phyloP scores from a whole-genome alignment of 2,888 invertebrate genomes.

The Heteromurus nitidus region DNA sequence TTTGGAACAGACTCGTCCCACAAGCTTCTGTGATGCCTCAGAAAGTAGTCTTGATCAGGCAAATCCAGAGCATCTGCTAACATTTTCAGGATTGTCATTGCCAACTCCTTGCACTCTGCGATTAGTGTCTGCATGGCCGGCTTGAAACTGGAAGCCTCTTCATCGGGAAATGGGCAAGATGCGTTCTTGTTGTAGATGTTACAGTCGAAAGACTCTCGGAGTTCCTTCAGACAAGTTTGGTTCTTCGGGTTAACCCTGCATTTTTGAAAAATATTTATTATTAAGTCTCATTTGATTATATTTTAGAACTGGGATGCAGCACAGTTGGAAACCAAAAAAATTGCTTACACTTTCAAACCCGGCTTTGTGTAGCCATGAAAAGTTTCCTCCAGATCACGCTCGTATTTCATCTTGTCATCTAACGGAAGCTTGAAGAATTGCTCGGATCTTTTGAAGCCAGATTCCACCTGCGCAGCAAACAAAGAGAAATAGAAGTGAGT shows the following conservation, averaged over 20 bases:
- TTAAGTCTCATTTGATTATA: too few species aligned
- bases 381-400: slow-evolving; percentile 17
- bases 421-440: background rate
- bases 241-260: slow-evolving; percentile 7
- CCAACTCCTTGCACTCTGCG: slow-evolving; percentile 8
- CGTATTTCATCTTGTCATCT: slow-evolving; percentile 20
- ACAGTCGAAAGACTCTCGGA: slow-evolving; percentile 25
- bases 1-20: slow-evolving; percentile 30
- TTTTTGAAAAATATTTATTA: too few species aligned
- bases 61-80: slow-evolving; percentile 40
- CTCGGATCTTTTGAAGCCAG: background rate
- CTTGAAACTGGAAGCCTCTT: slow-evolving; percentile 9
- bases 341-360: slow-evolving; percentile 24
- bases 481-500: background rate
- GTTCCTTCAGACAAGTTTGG: background rate
- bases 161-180: slow-evolving; percentile 18
- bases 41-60: slow-evolving; percentile 33
- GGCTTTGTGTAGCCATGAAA: slow-evolving; percentile 34
- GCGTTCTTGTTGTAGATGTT: slow-evolving; percentile 5
- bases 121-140: slow-evolving; percentile 28
- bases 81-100: slow-evolving; percentile 16
- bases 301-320: too few species aligned
- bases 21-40: slow-evolving; percentile 6
- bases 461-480: slow-evolving; percentile 1
- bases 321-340: too few species aligned